phyloP scores from a whole-genome alignment of 1,140 invertebrate species.

The Aphelenchoides avenae region DNA sequence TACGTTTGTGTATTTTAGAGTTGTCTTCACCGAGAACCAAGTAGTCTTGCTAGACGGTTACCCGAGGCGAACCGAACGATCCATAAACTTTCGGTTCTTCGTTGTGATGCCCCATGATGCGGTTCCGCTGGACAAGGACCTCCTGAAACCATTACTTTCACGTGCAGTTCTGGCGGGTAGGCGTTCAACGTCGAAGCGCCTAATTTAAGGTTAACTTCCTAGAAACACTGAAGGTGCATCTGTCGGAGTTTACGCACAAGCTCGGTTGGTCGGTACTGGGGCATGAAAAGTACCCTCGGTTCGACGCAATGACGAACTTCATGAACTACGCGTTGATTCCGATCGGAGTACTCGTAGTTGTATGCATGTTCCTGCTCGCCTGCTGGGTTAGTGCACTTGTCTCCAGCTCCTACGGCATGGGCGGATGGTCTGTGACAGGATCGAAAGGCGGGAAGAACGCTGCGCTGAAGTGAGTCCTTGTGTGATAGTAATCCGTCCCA shows the following conservation, averaged over 20 bases:
- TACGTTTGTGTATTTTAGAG: constrained; percentile 14
- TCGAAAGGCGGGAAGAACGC: constrained; percentile 46
- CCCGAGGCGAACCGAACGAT: constrained; percentile 30
- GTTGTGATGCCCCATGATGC: constrained; percentile 43
- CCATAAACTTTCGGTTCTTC: constrained; percentile 41
- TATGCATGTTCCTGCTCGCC: constrained; percentile 49
- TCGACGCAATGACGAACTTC: constrained; percentile 45
- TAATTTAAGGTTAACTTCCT: not conserved
- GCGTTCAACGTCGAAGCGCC: not conserved
- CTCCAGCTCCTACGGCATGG: constrained; percentile 19
- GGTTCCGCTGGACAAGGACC: constrained; percentile 34
- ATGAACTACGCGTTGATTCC: constrained; percentile 41
- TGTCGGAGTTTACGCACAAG: constrained; percentile 36
- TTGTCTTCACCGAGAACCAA: constrained; percentile 39
- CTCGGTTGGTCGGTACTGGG: constrained; percentile 43
- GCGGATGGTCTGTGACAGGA: constrained; percentile 41
- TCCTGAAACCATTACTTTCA: constrained; percentile 30
- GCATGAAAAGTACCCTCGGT: constrained; percentile 39
- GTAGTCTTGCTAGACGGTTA: constrained; percentile 39
- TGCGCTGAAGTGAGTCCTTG: constrained; percentile 26
- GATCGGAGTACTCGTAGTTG: constrained; percentile 7
- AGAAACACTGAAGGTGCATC: constrained; percentile 42
- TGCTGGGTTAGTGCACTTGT: constrained; percentile 30
- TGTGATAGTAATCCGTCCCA: not conserved
- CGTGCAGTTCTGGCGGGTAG: constrained; percentile 30